Conservation (phyloP, 2,888 invertebrate species). For the Encarsia formosa region DNA sequence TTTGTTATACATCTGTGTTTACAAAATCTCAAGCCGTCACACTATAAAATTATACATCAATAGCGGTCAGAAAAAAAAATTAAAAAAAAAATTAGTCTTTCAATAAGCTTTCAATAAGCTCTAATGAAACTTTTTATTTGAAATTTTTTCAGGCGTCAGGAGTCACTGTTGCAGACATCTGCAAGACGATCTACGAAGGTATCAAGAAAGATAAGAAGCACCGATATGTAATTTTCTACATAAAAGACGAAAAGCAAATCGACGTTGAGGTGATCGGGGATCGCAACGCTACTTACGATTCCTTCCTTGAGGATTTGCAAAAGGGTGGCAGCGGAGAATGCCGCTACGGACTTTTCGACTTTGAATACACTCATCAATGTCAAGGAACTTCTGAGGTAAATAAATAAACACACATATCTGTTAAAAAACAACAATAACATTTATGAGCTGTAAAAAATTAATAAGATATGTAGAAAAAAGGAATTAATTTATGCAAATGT, state of each 20-base stretch:
- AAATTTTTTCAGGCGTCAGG: slow-evolving; percentile 77
- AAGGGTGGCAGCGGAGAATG: slow-evolving; percentile 89
- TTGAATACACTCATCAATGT: slow-evolving; percentile 96
- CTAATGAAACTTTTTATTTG: no score
- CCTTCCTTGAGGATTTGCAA: slow-evolving; percentile 91
- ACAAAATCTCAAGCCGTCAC: no score
- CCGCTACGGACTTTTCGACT: slow-evolving; percentile 97
- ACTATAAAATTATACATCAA: no score
- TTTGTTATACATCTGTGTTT: no score
- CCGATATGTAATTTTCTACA: slow-evolving; percentile 94
- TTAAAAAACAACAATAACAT: no score
- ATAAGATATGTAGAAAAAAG: no score
- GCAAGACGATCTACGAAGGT: slow-evolving; percentile 93
- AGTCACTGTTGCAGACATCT: slow-evolving; percentile 91
- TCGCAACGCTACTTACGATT: slow-evolving; percentile 87
- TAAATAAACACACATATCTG: no score
- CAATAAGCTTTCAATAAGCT: no score
- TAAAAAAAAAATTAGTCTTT: no score
- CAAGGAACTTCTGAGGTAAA: slow-evolving; percentile 88
- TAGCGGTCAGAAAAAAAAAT: no score
- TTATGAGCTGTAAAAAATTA: no score
- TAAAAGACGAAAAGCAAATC: slow-evolving; percentile 93
- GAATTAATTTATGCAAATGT: no score
- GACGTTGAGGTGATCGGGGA: slow-evolving; percentile 89
- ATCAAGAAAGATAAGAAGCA: slow-evolving; percentile 97